Percentiles rank a stretch among this genome's conserved stretches.
These are phyloP conservation scores for Drosophila sp. DNA, from an alignment of 1,140 invertebrate species.

Conservation along the genomic window DNA sequence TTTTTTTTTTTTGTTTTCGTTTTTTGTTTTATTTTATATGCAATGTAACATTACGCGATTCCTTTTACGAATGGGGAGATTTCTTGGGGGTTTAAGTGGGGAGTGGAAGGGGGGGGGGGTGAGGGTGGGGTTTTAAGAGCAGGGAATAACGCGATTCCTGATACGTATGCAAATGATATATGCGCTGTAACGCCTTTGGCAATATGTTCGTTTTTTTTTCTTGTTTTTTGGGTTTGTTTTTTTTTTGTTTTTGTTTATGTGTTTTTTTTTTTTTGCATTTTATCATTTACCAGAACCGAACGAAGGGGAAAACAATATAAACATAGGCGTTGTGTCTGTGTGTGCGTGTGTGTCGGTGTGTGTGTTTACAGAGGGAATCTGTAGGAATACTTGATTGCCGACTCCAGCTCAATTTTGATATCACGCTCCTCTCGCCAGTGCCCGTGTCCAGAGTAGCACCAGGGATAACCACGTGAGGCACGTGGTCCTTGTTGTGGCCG, in stretches of 20 bases:
- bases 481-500: slow-evolving; percentile 24
- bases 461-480: slow-evolving; percentile 27
- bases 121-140: slow-evolving; percentile 10
- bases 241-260: background rate
- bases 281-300: slow-evolving; percentile 12
- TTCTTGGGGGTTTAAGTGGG: slow-evolving; percentile 24
- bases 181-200: slow-evolving; percentile 48
- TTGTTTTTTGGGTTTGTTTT: background rate
- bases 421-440: slow-evolving; percentile 57
- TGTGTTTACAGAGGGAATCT: slow-evolving; percentile 44
- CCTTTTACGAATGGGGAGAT: slow-evolving; percentile 33
- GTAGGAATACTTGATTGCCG: slow-evolving; percentile 79
- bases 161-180: slow-evolving; percentile 80
- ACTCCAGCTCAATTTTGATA: slow-evolving; percentile 72
- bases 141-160: slow-evolving; percentile 64
- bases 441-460: slow-evolving; percentile 29
- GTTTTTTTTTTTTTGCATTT: slow-evolving; percentile 9
- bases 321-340: slow-evolving; percentile 5
- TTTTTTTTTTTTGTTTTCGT: slow-evolving; percentile 2
- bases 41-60: slow-evolving; percentile 74
- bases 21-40: slow-evolving; percentile 66
- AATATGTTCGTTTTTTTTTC: slow-evolving; percentile 30
- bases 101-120: background rate
- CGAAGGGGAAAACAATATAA: slow-evolving; percentile 2
- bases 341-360: slow-evolving; percentile 14